A percentile compares a stretch with the other conserved stretches of the same genome.
phyloP scores from a whole-genome alignment of 2,888 invertebrate genomes.

The Augiades crinisus region DNA sequence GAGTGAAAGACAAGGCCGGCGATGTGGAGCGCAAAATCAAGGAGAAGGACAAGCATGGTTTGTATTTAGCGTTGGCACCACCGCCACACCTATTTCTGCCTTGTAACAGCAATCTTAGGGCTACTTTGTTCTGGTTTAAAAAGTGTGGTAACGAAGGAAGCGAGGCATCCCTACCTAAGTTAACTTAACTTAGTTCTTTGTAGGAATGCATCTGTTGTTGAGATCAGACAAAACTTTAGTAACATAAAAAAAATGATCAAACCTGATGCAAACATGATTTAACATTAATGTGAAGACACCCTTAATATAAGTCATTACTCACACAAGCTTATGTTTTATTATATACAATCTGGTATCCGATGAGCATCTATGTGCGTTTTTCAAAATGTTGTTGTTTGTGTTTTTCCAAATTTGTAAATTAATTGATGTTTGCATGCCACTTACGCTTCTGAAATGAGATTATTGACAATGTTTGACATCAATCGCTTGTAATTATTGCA shows the following conservation, averaged over 20 bases:
- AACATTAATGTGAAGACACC: not conserved
- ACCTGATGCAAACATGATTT: too few relatives aligned
- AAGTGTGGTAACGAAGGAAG: not conserved
- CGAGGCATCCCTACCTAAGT: too few relatives aligned
- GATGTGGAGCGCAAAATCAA: slow-evolving; percentile 95
- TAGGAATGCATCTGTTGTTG: too few relatives aligned
- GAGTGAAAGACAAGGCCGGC: slow-evolving; percentile 97
- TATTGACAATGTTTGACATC: too few relatives aligned
- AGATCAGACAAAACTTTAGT: too few relatives aligned
- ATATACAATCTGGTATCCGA: not conserved
- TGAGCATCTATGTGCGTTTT: not conserved
- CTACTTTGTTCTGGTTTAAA: not conserved
- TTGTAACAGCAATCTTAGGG: not conserved
- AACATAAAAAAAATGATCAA: too few relatives aligned
- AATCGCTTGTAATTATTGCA: too few relatives aligned
- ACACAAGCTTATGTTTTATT: not conserved
- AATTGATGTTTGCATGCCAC: not conserved
- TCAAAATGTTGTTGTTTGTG: not conserved
- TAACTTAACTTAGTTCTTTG: too few relatives aligned
- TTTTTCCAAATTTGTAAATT: not conserved
- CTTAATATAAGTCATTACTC: not conserved
- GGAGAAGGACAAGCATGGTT: slow-evolving; percentile 96
- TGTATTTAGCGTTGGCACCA: slow-evolving; percentile 42
- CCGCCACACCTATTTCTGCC: too few relatives aligned
- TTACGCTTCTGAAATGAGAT: not conserved